Conservation (phyloP, 2,888 invertebrate species). For the Sinohyriopsis cumingii region DNA sequence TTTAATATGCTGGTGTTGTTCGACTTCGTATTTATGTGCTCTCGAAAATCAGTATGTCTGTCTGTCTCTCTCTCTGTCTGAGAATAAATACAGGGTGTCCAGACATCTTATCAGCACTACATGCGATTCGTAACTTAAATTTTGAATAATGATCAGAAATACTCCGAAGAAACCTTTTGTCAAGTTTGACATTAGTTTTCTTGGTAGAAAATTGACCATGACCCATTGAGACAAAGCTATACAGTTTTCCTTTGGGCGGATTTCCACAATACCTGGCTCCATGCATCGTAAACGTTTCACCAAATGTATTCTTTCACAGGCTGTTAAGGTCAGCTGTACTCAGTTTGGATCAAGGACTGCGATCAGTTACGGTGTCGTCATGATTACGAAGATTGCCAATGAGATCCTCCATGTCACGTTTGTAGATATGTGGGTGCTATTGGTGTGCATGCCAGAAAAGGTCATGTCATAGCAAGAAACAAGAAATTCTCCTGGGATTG, state of each 20-base stretch:
- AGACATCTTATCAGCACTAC: neutral
- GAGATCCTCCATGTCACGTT: slow-evolving; percentile 44
- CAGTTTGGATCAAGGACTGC: slow-evolving; percentile 70
- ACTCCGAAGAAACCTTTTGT: slow-evolving; percentile 4
- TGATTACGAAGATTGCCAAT: slow-evolving; percentile 70
- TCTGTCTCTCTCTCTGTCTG: too few relatives aligned
- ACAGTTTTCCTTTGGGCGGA: slow-evolving; percentile 69
- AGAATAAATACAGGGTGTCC: neutral
- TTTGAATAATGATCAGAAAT: slow-evolving; percentile 12
- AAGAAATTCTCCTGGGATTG: slow-evolving; percentile 69
- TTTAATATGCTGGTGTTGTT: too few relatives aligned
- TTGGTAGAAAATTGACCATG: slow-evolving; percentile 53
- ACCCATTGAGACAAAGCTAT: slow-evolving; percentile 59
- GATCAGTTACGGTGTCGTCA: slow-evolving; percentile 73
- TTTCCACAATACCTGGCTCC: slow-evolving; percentile 73
- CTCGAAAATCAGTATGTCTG: too few relatives aligned
- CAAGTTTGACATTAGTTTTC: slow-evolving; percentile 23
- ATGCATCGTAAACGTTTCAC: slow-evolving; percentile 68
- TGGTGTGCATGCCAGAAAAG: slow-evolving; percentile 74
- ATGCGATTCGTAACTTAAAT: slow-evolving; percentile 33
- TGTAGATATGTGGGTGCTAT: slow-evolving; percentile 63
- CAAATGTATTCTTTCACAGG: slow-evolving; percentile 70
- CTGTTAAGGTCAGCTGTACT: slow-evolving; percentile 70
- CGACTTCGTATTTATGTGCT: too few relatives aligned
- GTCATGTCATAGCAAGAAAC: slow-evolving; percentile 74